phyloP scores from a whole-genome alignment of 2,888 invertebrate genomes.

The Tethea ocularis region DNA sequence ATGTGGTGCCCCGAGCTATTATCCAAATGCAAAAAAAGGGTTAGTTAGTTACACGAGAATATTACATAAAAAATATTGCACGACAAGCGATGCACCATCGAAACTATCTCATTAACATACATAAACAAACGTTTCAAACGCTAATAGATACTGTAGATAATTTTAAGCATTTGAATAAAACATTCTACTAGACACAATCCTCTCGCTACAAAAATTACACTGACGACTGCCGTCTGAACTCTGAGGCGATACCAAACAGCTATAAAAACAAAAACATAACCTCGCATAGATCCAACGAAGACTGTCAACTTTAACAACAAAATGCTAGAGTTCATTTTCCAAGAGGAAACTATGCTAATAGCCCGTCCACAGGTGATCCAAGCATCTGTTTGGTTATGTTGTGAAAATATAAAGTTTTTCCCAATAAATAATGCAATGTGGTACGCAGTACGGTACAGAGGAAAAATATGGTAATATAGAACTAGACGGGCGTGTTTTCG shows the following conservation, averaged over 20 bases:
- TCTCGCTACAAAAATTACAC: constrained; percentile 55
- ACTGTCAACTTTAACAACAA: constrained; percentile 34
- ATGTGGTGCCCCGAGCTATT: neutral
- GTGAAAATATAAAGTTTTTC: constrained; percentile 77
- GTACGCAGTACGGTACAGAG: constrained; percentile 31
- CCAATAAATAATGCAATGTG: constrained; percentile 79
- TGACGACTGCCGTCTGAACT: constrained; percentile 30
- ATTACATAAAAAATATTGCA: constrained; percentile 23
- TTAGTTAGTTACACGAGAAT: constrained; percentile 15
- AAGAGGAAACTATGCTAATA: constrained; percentile 47
- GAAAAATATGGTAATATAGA: constrained; percentile 52
- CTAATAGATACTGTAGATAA: constrained; percentile 44
- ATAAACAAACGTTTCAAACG: constrained; percentile 46
- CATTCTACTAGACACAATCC: constrained; percentile 59
- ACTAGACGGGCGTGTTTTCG: constrained; percentile 40
- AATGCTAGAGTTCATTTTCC: constrained; percentile 48
- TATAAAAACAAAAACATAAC: constrained; percentile 64
- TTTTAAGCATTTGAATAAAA: constrained; percentile 64
- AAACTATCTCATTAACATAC: constrained; percentile 47
- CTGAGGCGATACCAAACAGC: constrained; percentile 55
- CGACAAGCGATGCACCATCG: constrained; percentile 36
- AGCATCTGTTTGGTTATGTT: constrained; percentile 73
- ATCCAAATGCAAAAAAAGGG: constrained; percentile 19
- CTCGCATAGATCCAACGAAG: constrained; percentile 19
- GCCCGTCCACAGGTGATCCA: constrained; percentile 69